Base-by-base conservation (phyloP, 2,113 vertebrate species). In the Forbesichthys papilliferus region DNA sequence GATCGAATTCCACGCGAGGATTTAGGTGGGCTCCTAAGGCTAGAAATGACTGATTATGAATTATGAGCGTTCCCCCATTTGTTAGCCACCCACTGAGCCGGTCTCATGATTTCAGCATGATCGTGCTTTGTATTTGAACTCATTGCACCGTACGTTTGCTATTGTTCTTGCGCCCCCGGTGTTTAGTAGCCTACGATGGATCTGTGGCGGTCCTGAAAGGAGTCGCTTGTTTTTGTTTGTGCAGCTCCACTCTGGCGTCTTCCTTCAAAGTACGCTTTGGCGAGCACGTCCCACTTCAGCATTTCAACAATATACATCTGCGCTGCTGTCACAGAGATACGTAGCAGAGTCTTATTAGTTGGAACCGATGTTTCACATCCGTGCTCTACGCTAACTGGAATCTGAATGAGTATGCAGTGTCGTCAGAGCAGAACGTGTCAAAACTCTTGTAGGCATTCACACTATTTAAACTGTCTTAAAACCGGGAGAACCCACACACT, bases 31-130 rank as follows among this genome's bases (percentile, higher is more conserved):
- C 62, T 73, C 55, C 66, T 58, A 49, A 78, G 87, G 81, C 90
- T 86, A 76, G 60, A 77, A 66, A 78, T 27, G 69, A 59, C 11
- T 75, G 69, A 68, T 79, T 64, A 57, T 79, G 77, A 82, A 82
- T 88, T 85, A 85, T 14, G 12, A 66, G 69, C 69, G 49, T 69
- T 69, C 60, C 68, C 14, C 71, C n/a, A 33, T 79, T 78, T 85
- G 81, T 88, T 84, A 71, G 61, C 83, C 84, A 71, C 90, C 90
- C 84, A 90, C 88, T 88, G 80, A 87, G 84, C 79, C 64, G 84
- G 84, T 91, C 88, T 83, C 68, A 89, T 91, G 88, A 87, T 86
- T 77, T 73, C 77, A 87, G 84, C 88, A 61, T 91, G 88, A 90
- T 78, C 85, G 5, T 74, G 77, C 87, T 90, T 90, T 88, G 86